Conservation (phyloP, 1,140 invertebrate species). For the Ylistrum balloti region DNA sequence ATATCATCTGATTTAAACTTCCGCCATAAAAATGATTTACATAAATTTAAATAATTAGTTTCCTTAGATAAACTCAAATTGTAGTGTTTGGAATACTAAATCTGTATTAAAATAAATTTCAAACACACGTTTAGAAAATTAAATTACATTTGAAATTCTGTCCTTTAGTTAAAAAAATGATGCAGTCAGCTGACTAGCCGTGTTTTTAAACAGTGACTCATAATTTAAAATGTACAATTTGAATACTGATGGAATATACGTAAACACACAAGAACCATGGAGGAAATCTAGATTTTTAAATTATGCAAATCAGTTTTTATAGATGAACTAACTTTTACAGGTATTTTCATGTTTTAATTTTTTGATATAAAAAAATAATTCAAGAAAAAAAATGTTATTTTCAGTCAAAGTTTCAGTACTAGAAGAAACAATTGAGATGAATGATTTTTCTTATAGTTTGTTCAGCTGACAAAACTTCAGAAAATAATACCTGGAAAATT, state of each 20-base stretch:
- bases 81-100: neutral
- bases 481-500: too few relatives aligned
- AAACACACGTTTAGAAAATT: slow-evolving; percentile 12
- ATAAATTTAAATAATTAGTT: neutral
- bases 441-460: too few relatives aligned
- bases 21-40: neutral
- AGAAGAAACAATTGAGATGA: too few relatives aligned
- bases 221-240: neutral
- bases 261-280: too few relatives aligned
- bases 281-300: too few relatives aligned
- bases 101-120: neutral
- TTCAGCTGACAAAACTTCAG: too few relatives aligned
- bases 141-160: neutral
- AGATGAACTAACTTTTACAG: too few relatives aligned
- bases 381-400: too few relatives aligned
- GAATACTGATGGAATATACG: neutral
- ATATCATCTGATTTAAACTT: neutral
- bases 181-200: neutral
- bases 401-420: too few relatives aligned
- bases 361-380: too few relatives aligned
- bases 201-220: neutral
- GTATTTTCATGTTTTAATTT: too few relatives aligned
- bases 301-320: too few relatives aligned
- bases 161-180: slow-evolving; percentile 3
- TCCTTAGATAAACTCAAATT: neutral